phyloP scores from a whole-genome alignment of 2,797 vertebrate species.

The Champsocephalus esox region DNA sequence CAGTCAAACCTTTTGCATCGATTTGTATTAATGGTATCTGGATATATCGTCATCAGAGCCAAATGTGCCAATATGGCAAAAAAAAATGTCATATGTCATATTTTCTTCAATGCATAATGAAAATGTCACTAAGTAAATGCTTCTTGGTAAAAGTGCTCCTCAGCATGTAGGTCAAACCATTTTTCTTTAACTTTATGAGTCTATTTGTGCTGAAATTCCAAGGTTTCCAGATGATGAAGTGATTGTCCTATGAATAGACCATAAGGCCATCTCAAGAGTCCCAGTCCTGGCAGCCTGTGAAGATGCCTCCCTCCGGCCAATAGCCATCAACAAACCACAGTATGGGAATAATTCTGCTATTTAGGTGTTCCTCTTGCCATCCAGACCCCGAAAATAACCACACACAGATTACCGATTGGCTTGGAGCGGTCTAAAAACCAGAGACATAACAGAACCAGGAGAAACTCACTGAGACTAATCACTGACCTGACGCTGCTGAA shows the following conservation, averaged over 20 bases:
- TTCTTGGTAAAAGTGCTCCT: background rate
- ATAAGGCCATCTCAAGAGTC: constrained; percentile 57
- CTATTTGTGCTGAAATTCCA: constrained; percentile 35
- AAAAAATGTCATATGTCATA: background rate
- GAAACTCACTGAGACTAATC: constrained; percentile 50
- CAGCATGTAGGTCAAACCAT: constrained; percentile 9
- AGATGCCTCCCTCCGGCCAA: constrained; percentile 56
- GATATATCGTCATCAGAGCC: background rate
- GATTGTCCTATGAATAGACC: constrained; percentile 63
- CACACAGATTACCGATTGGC: constrained; percentile 68
- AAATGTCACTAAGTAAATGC: background rate
- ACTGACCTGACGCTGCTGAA: constrained; percentile 26
- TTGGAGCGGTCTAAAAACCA: constrained; percentile 47
- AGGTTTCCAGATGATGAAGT: constrained; percentile 57
- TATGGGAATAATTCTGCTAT: constrained; percentile 78
- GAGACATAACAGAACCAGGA: constrained; percentile 65
- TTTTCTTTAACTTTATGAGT: constrained; percentile 24
- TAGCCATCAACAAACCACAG: constrained; percentile 77
- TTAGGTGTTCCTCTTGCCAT: constrained; percentile 75
- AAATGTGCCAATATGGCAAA: background rate
- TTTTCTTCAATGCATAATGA: background rate
- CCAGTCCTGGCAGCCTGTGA: constrained; percentile 54
- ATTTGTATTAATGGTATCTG: background rate
- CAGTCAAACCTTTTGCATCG: background rate
- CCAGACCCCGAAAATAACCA: constrained; percentile 62